Base-by-base conservation (phyloP, 2,888 invertebrate species). In the Torymus tubicola region DNA sequence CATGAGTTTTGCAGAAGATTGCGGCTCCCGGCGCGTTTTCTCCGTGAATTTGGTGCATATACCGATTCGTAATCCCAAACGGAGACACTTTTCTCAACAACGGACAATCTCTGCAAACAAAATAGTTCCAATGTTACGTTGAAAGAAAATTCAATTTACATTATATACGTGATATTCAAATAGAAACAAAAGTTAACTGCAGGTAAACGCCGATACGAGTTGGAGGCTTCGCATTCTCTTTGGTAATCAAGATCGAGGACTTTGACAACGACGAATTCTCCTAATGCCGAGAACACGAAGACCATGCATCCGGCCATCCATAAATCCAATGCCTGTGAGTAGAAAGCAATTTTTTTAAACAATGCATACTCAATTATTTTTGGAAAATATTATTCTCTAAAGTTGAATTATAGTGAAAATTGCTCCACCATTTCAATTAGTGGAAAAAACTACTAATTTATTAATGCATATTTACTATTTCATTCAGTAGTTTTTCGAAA, bases 301-400 rank as follows among this genome's bases (percentile, higher is more conserved):
- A 96, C 93, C 96, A 96, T 96, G 87, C 96, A 96, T 5, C 95
- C 96, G 4, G 96, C 96, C 96, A 96, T 96, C 96, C 96, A 96
- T 12, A 96, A 92, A 89, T 96, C 96, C 60, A 96, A 91, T 1
- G 96, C 96, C 96, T 96, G 88, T 96, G 88, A 65, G 5, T 31
- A 31, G 5, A 31, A 31, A 31, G 3, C 31, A 31, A 31, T 5
- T 31, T 31, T 31, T 31, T 31, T 5, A 31, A 31, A 1, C 31
- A 3, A 31, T 2, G 31, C 4, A 31, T 31, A 31, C 31, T 5
- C 5, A 3, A 31, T 31, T 31, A 31, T 31, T 31, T 31, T 31
- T 31, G 31, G 0, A 31, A 31, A 31, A 31, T 24, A 2, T 24
- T 3, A 24, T 24, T 3, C 24, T 24, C 24, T 2, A 24, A 24